phyloP scores from a whole-genome alignment of 1,140 invertebrate genomes.

The Hycleus cichorii region DNA sequence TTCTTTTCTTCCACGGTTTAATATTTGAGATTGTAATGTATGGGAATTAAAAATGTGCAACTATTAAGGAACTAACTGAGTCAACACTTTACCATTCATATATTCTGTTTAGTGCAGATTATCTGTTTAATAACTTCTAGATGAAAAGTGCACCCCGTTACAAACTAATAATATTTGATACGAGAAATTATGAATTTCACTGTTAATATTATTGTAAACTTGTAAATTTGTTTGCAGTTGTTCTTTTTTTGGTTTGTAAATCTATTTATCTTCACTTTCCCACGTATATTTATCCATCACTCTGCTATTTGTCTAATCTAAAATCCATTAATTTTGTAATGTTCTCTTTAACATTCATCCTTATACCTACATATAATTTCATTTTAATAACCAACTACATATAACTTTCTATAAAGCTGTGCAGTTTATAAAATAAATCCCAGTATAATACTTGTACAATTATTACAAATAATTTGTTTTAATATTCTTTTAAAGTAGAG shows the following conservation, averaged over 20 bases:
- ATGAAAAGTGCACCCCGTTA: constrained; percentile 11
- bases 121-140: constrained; percentile 23
- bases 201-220: too few relatives aligned
- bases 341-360: constrained; percentile 23
- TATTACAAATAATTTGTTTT: constrained; percentile 2
- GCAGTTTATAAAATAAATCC: not conserved
- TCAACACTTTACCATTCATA: constrained; percentile 20
- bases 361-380: constrained; percentile 14
- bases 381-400: constrained; percentile 22
- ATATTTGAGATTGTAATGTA: not conserved
- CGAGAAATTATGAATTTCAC: not conserved
- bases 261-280: constrained; percentile 12
- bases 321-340: constrained; percentile 23
- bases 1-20: too few relatives aligned
- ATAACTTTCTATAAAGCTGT: constrained; percentile 15
- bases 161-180: constrained; percentile 15
- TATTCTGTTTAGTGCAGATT: constrained; percentile 22
- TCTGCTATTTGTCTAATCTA: constrained; percentile 8
- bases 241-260: not conserved
- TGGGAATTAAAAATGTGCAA: constrained; percentile 13
- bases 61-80: constrained; percentile 8
- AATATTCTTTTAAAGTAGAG: not conserved
- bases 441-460: constrained; percentile 2
- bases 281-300: constrained; percentile 9
- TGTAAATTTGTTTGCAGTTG: too few relatives aligned